Base-by-base conservation (phyloP, 2,888 invertebrate species). In the Dolomedes plantarius region DNA sequence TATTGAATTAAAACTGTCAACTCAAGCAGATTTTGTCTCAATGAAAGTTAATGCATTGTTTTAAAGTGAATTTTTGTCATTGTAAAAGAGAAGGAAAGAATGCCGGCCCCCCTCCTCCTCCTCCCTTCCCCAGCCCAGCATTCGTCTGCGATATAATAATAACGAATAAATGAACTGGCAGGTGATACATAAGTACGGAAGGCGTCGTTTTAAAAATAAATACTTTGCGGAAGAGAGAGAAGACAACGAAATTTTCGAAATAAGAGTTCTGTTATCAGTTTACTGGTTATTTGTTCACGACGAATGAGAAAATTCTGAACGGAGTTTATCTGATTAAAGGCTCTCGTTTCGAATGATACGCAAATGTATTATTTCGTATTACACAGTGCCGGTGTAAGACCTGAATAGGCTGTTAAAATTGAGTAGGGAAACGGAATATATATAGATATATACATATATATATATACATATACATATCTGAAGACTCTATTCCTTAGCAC, bases 1-100 rank as follows among this genome's bases (percentile, higher is more conserved):
- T 85, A 85, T 85, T 85, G 83, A 85, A 85, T 85, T 85, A 85
- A 85, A 85, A 85, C 83, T 85, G 83, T 85, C 83, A 85, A 77
- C 83, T 73, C 77, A 46, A 41, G 83, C 83, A 77, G 77, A 85
- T 85, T 85, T 77, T 68, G 46, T 36, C 68, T 76, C 77, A 85
- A 78, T 73, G 83, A 85, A 85, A 85, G 77, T 85, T 85, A 77
- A 67, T 65, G 67, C 83, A 67, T 85, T 85, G 83, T 85, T 85
- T 85, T 85, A 85, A 85, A 85, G 83, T 85, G 83, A 85, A 85
- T 85, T 85, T 85, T 85, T 85, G 77, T 50, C 77, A 85, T 77
- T 85, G 73, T 72, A 16, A 67, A 78, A 62, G 62, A 73, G 77
- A 27, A 69, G 69, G 19, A 27, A 39, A 36, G 36, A 19, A 11